These are phyloP conservation scores for Agrotis clavis DNA, from an alignment of 2,888 invertebrate genomes.

Conservation along the genomic window DNA sequence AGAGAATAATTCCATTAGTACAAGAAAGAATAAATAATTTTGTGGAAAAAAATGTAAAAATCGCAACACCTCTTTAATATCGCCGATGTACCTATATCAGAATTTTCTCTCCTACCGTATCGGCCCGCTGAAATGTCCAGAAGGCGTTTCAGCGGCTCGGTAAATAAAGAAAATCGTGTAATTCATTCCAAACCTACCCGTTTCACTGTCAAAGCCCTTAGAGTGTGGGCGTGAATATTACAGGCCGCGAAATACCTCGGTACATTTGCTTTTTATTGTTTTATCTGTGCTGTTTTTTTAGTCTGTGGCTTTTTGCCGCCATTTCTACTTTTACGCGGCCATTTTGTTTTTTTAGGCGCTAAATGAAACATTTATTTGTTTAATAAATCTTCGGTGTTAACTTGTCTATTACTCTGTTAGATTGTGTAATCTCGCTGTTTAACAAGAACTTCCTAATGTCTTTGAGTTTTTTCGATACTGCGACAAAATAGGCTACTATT, in stretches of 20 bases:
- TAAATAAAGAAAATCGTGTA: constrained; percentile 64
- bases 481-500: too few relatives aligned
- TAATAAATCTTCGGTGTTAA: neutral
- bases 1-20: too few relatives aligned
- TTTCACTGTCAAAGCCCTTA: constrained; percentile 69
- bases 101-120: constrained; percentile 16
- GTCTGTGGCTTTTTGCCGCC: constrained; percentile 42
- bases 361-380: constrained; percentile 5
- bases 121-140: constrained; percentile 43
- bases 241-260: constrained; percentile 54
- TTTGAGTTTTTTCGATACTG: too few relatives aligned
- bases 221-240: constrained; percentile 65
- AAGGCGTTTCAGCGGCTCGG: constrained; percentile 44
- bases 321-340: neutral
- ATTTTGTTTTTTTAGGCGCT: constrained; percentile 28
- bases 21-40: too few relatives aligned
- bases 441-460: too few relatives aligned
- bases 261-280: constrained; percentile 58
- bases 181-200: constrained; percentile 67
- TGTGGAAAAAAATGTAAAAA: neutral
- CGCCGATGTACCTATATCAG: constrained; percentile 23
- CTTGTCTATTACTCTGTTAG: neutral
- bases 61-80: constrained; percentile 6
- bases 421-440: too few relatives aligned
- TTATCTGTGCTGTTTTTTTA: constrained; percentile 48